phyloP scores from a whole-genome alignment of 2,888 invertebrate genomes.

The Epirrita christyi region DNA sequence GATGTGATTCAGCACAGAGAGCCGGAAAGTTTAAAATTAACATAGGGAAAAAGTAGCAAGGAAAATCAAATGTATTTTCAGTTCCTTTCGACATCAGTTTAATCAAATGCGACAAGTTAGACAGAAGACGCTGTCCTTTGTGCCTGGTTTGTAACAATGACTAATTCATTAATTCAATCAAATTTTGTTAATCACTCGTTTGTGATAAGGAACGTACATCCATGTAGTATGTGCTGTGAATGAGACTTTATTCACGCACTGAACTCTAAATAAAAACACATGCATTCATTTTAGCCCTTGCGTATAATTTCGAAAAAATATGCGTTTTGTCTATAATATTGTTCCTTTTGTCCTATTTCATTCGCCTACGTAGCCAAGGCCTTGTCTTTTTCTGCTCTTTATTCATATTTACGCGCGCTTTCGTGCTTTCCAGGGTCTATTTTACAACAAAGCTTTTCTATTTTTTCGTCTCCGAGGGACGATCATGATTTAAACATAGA shows the following conservation, averaged over 20 bases:
- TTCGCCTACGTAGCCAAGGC: constrained; percentile 39
- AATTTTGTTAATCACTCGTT: background rate
- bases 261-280: background rate
- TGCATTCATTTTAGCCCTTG: too few species aligned
- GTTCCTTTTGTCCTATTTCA: constrained; percentile 52
- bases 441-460: constrained; percentile 16
- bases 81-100: constrained; percentile 49
- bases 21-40: constrained; percentile 69
- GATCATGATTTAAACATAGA: background rate
- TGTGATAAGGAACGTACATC: background rate
- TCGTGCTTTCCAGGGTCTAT: constrained; percentile 32
- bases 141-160: constrained; percentile 17
- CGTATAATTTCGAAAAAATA: constrained; percentile 17
- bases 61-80: constrained; percentile 54
- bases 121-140: constrained; percentile 34
- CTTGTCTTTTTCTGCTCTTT: constrained; percentile 51
- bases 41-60: constrained; percentile 56
- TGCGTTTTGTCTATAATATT: constrained; percentile 40
- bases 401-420: constrained; percentile 46
- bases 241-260: background rate
- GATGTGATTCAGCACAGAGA: constrained; percentile 43
- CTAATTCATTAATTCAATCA: background rate
- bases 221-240: background rate
- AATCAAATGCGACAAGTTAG: constrained; percentile 59
- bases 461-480: constrained; percentile 9